Evolutionary conservation across 2,888 invertebrate species (phyloP), one percentile per base, ranked within the genome.

Genomic region (Hybos culiciformis): DNA sequence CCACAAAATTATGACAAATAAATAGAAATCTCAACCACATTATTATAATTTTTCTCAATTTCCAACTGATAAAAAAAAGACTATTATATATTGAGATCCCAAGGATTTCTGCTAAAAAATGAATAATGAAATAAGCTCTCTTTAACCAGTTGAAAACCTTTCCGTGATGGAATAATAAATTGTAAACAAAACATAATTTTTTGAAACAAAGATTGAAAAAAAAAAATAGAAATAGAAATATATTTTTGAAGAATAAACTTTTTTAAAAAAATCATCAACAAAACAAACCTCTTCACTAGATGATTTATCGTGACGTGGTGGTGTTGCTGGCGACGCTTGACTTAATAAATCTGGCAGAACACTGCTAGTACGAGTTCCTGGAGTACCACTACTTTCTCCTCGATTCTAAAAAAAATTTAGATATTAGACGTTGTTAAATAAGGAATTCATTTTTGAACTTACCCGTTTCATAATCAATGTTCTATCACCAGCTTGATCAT

Each of bases 321-420:
- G 87, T 26, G 88, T 87, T 52, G 85, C 86, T 48, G 84, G 83
- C 46, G 79, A 79, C 47, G 83, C 83, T 71, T 86, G 90, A 61
- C 92, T 93, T 53, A 96, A 77, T 54, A 96, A 77, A 72, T 96
- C 96, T 42, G 96, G 96, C 54, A 96, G 74, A 44, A 94, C 94
- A 43, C 88, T 88, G 70, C 88, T 90, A 50, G 88, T 88, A 51
- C 91, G 77, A 21, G 90, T 80, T 51, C 84, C 74, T 50, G 66
- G 62, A 56, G 75, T 70, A 39, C 68, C 70, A 50, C 70, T 62
- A 51, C 56, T 61, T 54, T 64, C 73, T 54, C 71, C 59, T 50
- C 61, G 61, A 53, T 61, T 62, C 59, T 61, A 53, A 6, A 32
- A 32, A 34, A 19, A 36, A 20, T 11, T 20, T 18, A 17, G 11